Evolutionary conservation across 2,113 vertebrate genomes (phyloP).

Genomic region (Phocoena phocoena): DNA sequence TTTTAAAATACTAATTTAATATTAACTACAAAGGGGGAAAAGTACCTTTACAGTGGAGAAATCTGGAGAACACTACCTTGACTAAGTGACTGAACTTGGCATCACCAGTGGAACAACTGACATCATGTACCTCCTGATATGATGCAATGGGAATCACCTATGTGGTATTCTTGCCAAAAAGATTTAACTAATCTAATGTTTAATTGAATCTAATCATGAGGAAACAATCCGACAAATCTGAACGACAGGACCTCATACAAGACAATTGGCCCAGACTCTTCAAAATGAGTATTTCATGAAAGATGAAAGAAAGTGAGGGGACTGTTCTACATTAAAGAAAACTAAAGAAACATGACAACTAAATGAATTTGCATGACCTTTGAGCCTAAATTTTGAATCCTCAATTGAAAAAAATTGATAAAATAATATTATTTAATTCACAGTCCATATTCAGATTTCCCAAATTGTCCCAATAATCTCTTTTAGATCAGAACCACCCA

Average conservation of each 20-base stretch:
- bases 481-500: neutral
- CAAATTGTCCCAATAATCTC: neutral
- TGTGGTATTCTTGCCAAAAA: neutral
- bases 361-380: neutral
- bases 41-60: neutral
- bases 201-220: neutral
- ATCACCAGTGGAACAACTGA: neutral
- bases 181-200: neutral
- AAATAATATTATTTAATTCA: neutral
- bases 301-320: neutral
- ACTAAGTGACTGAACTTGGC: neutral
- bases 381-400: neutral
- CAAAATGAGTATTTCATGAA: conserved; percentile 40
- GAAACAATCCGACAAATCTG: conserved; percentile 15
- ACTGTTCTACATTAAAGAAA: neutral
- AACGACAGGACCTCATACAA: neutral
- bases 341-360: neutral
- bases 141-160: neutral
- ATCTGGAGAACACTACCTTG: neutral
- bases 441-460: neutral
- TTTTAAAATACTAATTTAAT: neutral
- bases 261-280: neutral
- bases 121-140: neutral
- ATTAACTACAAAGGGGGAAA: neutral
- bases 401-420: neutral